phyloP scores from a whole-genome alignment of 2,113 vertebrate species.

The Nycticryphes semicollaris region DNA sequence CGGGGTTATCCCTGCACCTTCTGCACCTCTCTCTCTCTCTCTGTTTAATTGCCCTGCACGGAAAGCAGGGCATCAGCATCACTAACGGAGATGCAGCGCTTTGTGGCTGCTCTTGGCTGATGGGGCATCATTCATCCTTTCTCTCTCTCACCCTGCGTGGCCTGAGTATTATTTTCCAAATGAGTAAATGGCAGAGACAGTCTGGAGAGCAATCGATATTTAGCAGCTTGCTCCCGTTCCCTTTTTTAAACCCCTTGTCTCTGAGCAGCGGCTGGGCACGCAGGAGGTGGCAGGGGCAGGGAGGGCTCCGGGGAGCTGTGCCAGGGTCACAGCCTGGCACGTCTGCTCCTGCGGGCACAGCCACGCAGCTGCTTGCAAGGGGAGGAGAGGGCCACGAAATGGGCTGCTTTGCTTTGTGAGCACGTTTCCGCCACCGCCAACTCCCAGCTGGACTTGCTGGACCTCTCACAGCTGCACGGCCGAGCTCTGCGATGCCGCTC shows the following conservation, averaged over 20 bases:
- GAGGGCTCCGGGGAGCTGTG: not conserved
- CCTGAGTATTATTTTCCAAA: not conserved
- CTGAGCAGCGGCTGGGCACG: not conserved
- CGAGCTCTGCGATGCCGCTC: not conserved
- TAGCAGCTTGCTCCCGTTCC: not conserved
- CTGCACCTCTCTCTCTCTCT: not conserved
- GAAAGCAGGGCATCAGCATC: too few species aligned
- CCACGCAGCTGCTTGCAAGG: not conserved
- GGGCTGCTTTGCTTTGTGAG: not conserved
- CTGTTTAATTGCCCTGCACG: not conserved
- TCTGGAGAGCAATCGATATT: not conserved
- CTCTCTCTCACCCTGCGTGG: not conserved
- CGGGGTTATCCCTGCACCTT: not conserved
- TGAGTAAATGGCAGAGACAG: not conserved
- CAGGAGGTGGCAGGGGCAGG: not conserved
- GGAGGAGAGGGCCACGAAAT: not conserved
- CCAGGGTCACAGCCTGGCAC: not conserved
- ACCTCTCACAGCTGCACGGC: not conserved
- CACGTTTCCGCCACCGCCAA: not conserved
- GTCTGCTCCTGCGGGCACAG: not conserved
- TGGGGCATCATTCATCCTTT: not conserved
- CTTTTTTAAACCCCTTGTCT: not conserved
- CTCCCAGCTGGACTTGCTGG: not conserved
- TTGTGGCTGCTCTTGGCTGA: not conserved
- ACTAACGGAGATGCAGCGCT: not conserved